These are phyloP conservation scores for Steinernema hermaphroditum DNA, from an alignment of 2,888 invertebrate species.

Conservation along the genomic window DNA sequence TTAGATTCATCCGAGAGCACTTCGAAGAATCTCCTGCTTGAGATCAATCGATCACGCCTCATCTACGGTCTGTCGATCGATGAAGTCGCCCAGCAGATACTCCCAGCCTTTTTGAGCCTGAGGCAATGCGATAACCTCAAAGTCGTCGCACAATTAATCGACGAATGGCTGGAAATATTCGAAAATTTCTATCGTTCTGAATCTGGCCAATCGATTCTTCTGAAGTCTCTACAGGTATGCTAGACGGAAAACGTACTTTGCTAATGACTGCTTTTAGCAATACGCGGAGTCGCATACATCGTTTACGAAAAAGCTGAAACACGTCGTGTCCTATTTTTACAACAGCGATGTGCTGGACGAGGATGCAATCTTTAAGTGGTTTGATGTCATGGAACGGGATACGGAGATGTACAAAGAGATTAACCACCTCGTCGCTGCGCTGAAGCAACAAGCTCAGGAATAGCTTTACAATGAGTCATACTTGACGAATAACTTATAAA, in stretches of 20 bases:
- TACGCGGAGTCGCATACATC: neutral
- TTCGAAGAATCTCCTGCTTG: neutral
- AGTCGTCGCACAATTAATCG: neutral
- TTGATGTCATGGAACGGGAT: neutral
- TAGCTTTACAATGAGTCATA: no score
- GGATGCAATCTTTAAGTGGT: neutral
- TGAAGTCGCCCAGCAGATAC: neutral
- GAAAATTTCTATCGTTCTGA: neutral
- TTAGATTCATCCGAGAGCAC: neutral
- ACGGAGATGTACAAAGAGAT: neutral
- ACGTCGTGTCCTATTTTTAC: conserved; percentile 6
- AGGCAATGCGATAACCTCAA: neutral
- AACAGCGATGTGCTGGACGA: neutral
- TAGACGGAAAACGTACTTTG: neutral
- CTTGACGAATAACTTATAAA: no score
- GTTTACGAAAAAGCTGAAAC: neutral
- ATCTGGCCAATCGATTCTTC: neutral
- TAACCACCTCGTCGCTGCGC: neutral
- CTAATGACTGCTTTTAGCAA: neutral
- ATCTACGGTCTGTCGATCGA: neutral
- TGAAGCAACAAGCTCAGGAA: neutral
- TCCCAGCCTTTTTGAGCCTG: neutral
- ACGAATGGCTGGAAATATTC: neutral
- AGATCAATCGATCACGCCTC: neutral
- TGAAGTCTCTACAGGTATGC: neutral